Conservation (phyloP, 2,797 vertebrate genomes). For the Cuniculus paca region DNA sequence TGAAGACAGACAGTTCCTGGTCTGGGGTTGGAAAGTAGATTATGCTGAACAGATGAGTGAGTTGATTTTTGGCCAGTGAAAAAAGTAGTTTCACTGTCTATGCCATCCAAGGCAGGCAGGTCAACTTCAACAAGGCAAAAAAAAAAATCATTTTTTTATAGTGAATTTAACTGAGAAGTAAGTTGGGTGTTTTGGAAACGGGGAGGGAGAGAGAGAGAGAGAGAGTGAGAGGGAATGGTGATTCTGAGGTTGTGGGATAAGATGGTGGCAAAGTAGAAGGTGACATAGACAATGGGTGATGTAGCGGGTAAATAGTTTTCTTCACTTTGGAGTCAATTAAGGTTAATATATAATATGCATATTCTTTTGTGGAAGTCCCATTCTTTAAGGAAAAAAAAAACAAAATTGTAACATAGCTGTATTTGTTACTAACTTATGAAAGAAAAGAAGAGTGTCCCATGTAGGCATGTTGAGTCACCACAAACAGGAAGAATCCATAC, state of each 20-base stretch:
- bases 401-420: slow-evolving; percentile 73
- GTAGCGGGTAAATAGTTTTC: neutral
- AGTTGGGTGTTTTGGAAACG: neutral
- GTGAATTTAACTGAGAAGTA: neutral
- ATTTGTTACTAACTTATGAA: slow-evolving; percentile 83
- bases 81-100: neutral
- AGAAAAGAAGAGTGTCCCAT: slow-evolving; percentile 69
- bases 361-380: slow-evolving; percentile 73
- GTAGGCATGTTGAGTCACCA: slow-evolving; percentile 65
- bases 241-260: neutral
- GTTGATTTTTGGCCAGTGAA: neutral
- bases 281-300: neutral
- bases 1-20: neutral
- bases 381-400: slow-evolving; percentile 68
- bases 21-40: neutral
- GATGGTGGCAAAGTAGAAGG: neutral
- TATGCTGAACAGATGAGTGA: neutral
- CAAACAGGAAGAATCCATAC: slow-evolving; percentile 59
- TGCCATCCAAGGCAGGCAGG: neutral
- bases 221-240: neutral
- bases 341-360: slow-evolving; percentile 70
- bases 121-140: neutral
- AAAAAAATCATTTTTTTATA: neutral
- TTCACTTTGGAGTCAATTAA: slow-evolving; percentile 29
- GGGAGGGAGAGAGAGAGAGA: neutral